Conservation (phyloP, 1,140 invertebrate species). For the Episyrphus balteatus region DNA sequence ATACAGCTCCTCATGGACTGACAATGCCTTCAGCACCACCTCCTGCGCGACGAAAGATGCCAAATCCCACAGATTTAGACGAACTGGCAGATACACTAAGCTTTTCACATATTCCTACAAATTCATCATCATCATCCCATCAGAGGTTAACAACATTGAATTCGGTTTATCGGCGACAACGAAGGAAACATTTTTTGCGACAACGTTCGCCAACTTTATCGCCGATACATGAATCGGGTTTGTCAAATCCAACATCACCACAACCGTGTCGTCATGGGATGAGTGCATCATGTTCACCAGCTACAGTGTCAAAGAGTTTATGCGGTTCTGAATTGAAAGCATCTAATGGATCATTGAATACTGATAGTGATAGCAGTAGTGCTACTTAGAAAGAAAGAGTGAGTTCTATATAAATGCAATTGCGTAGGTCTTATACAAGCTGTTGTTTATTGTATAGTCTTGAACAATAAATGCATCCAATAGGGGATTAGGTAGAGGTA, state of each 20-base stretch:
- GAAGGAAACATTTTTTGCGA: constrained; percentile 39
- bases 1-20: constrained; percentile 7
- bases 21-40: constrained; percentile 39
- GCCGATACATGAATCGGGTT: constrained; percentile 59
- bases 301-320: constrained; percentile 11
- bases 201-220: constrained; percentile 50
- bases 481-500: too few species aligned
- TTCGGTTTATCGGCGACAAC: constrained; percentile 29
- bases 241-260: constrained; percentile 58
- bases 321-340: not conserved
- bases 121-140: constrained; percentile 5
- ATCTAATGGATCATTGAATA: too few species aligned
- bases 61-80: constrained; percentile 36
- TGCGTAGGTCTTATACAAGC: too few species aligned
- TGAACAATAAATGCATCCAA: too few species aligned
- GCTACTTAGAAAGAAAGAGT: too few species aligned
- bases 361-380: too few species aligned
- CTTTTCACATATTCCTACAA: constrained; percentile 17
- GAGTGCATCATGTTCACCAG: constrained; percentile 1
- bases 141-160: constrained; percentile 10
- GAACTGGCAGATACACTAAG: constrained; percentile 41
- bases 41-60: constrained; percentile 38
- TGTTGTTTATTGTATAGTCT: too few species aligned
- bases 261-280: constrained; percentile 38
- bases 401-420: too few species aligned